A percentile compares a stretch with the other conserved stretches of the same genome.
Conservation (phyloP, 2,888 invertebrate genomes). For the Desoria tigrina region DNA sequence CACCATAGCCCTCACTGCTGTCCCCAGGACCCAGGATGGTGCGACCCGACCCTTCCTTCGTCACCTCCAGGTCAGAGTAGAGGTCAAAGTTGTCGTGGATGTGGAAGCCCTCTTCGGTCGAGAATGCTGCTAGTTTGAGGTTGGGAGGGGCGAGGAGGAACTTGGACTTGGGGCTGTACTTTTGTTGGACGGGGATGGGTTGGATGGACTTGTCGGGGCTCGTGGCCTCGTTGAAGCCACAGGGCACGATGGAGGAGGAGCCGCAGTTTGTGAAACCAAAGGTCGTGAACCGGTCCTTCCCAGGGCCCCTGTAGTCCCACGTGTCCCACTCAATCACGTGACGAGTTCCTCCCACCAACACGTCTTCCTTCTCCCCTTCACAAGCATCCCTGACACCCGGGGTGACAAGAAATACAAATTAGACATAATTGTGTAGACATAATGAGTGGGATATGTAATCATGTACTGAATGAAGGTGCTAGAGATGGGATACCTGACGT, state of each 20-base stretch:
- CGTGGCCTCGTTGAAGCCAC: slow-evolving; percentile 1
- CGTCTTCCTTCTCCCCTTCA: background rate
- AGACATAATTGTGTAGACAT: no score
- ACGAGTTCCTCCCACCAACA: background rate
- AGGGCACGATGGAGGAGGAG: slow-evolving; percentile 5
- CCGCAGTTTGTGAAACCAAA: slow-evolving; percentile 25
- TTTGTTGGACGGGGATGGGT: background rate
- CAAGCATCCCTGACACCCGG: slow-evolving; percentile 7
- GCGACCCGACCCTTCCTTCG: slow-evolving; percentile 16
- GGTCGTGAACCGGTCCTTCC: slow-evolving; percentile 6
- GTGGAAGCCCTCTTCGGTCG: slow-evolving; percentile 13
- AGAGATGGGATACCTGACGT: slow-evolving; percentile 16
- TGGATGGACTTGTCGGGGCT: background rate
- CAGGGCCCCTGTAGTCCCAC: slow-evolving; percentile 22
- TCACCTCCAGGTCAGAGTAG: slow-evolving; percentile 23
- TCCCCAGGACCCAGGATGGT: slow-evolving; percentile 1
- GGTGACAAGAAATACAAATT: background rate
- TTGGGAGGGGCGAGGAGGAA: background rate
- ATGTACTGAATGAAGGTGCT: background rate
- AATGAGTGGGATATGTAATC: background rate
- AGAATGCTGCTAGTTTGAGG: background rate
- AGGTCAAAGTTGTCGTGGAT: slow-evolving; percentile 20
- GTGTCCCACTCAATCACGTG: slow-evolving; percentile 22
- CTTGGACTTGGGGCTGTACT: slow-evolving; percentile 14
- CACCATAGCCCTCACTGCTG: slow-evolving; percentile 1